Percentiles rank a stretch among this genome's conserved stretches.
These are phyloP conservation scores for Conchocele bisecta DNA, from an alignment of 2,888 invertebrate genomes.

Conservation along the genomic window DNA sequence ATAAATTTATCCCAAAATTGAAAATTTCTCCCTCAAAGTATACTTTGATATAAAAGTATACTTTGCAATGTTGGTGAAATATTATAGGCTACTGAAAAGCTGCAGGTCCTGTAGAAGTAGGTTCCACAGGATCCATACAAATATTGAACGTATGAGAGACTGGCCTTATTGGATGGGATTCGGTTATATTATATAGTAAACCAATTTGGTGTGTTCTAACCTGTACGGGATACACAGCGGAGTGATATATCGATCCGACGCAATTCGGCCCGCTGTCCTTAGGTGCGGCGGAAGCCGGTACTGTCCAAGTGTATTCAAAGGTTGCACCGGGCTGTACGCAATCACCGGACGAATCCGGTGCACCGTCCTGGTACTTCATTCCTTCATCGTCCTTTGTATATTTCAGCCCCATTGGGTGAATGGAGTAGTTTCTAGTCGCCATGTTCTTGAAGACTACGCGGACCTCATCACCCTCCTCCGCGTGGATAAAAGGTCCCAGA, in stretches of 20 bases:
- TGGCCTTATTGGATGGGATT: no score
- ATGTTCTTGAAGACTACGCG: constrained; percentile 64
- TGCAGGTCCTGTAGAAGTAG: no score
- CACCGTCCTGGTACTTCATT: constrained; percentile 36
- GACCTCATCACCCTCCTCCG: constrained; percentile 73
- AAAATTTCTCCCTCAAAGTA: no score
- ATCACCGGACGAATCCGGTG: constrained; percentile 14
- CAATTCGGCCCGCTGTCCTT: constrained; percentile 66
- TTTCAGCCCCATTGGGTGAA: constrained; percentile 55
- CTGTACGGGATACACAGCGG: constrained; percentile 66
- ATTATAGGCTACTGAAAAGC: no score
- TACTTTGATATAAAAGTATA: no score
- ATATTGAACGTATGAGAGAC: no score
- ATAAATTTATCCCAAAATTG: no score
- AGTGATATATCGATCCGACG: constrained; percentile 69
- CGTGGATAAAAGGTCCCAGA: constrained; percentile 74
- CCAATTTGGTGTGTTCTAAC: no score
- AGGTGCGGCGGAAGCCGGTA: constrained; percentile 65
- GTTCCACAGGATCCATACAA: no score
- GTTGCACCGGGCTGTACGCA: constrained; percentile 46
- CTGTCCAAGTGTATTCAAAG: constrained; percentile 61
- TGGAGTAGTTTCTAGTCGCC: constrained; percentile 55
- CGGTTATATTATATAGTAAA: no score
- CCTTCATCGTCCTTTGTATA: constrained; percentile 64
- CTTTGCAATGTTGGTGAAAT: no score